Base-by-base conservation (phyloP, 1,140 invertebrate genomes). In the Eriocheir sinensis region DNA sequence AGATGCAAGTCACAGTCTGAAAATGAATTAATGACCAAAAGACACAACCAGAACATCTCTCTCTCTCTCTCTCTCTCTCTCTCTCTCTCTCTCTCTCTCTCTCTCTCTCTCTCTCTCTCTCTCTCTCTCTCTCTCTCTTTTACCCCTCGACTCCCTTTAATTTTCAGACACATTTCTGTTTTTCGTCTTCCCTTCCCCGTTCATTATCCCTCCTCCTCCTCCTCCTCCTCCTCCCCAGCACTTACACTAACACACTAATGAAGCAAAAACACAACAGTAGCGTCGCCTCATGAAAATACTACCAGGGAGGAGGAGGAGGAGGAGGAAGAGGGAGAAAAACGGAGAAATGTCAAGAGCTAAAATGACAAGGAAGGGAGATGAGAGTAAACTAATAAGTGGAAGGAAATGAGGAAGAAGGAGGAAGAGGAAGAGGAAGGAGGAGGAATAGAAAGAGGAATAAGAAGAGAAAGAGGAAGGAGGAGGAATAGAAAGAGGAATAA, bases 191-290 rank as follows among this genome's bases (percentile, higher is more conserved):
- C 60, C 21, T 27, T 21, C 53, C 21, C 21, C n/a, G n/a, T n/a
- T 21, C 3, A 9, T 21, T 48, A 9, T 36, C 21, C 38, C 36
- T 48, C 85, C 38, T 15, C 38, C 36, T 72, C 27, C 60, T n/a
- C 27, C 27, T 72, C 17, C 60, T 72, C 60, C 60, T 72, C 60
- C 27, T n/a, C 60, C 27, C 60, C 60, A 21, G 27, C 60, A 72
- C 60, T 72, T 72, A 72, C 21, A 72, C 60, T 72, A 72, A 72
- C 60, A 72, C 60, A 72, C 60, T 72, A 72, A 72, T 72, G 60
- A 72, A 72, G 60, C 60, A 72, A 72, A 72, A 72, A 72, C 60
- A 72, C 60, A 72, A 72, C 60, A 72, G 60, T 72, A 72, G 60
- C 60, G 60, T 72, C 12, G 9, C 60, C 60, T n/a, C 60, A 72